These are phyloP conservation scores for Drosophila serrata DNA, from an alignment of 1,140 invertebrate species.

Conservation along the genomic window DNA sequence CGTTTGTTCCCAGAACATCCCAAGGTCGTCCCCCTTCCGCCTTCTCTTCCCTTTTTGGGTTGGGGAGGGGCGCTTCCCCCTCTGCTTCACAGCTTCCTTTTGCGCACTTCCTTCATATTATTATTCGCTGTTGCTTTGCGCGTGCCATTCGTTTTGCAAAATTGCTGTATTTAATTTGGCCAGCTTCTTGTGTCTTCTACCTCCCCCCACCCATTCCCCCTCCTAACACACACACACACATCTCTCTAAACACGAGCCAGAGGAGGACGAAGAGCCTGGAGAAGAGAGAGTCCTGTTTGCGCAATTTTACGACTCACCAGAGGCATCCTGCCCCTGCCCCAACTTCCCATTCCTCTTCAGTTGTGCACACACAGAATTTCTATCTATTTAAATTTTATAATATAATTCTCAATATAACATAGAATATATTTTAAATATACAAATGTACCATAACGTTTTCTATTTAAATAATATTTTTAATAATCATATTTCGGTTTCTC, in stretches of 20 bases:
- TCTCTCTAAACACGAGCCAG: constrained; percentile 29
- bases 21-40: constrained; percentile 29
- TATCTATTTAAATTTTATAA: neutral
- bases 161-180: constrained; percentile 79
- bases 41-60: no score
- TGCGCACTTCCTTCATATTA: constrained; percentile 62
- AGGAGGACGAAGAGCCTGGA: neutral
- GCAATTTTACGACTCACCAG: constrained; percentile 75
- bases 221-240: constrained; percentile 10
- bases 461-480: neutral
- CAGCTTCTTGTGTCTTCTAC: constrained; percentile 16
- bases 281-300: constrained; percentile 51
- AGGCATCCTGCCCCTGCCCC: constrained; percentile 40
- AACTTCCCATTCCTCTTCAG: constrained; percentile 8
- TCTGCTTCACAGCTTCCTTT: constrained; percentile 24
- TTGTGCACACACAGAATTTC: constrained; percentile 60
- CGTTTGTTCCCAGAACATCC: constrained; percentile 43
- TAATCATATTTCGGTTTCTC: neutral
- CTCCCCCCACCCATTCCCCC: neutral
- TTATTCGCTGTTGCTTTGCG: constrained; percentile 60
- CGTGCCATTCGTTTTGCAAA: constrained; percentile 66
- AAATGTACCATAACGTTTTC: no score
- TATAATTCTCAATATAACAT: no score
- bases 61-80: neutral
- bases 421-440: no score